Evolutionary conservation across 1,140 invertebrate genomes (phyloP).

Genomic region (Bombus soroeensis): DNA sequence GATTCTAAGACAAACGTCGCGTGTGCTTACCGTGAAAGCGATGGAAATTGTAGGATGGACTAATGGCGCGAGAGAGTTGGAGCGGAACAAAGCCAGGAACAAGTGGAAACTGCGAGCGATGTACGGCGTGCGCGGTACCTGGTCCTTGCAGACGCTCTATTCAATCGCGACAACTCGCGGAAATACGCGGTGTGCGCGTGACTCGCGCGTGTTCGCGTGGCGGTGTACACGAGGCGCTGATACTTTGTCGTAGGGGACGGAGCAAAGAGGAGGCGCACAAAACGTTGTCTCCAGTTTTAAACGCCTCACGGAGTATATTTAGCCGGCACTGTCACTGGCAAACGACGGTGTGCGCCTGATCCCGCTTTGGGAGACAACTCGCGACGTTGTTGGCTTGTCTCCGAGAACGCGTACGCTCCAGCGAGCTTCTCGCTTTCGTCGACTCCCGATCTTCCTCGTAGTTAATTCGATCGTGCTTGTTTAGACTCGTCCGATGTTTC

Average conservation of each 20-base stretch:
- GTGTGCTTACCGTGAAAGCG: neutral
- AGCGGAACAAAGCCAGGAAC: neutral
- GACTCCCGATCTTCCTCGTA: neutral
- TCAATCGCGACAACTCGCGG: constrained; percentile 25
- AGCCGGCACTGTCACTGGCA: constrained; percentile 54
- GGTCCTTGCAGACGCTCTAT: neutral
- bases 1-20: neutral
- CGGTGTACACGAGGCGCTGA: neutral
- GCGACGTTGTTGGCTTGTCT: constrained; percentile 22
- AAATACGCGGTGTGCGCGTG: neutral
- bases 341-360: constrained; percentile 7
- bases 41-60: neutral
- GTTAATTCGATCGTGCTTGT: constrained; percentile 35
- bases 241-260: neutral
- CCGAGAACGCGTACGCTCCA: neutral
- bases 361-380: constrained; percentile 35
- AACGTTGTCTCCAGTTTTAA: constrained; percentile 25
- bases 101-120: neutral
- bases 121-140: neutral
- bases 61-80: neutral
- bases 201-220: neutral
- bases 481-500: neutral
- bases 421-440: neutral
- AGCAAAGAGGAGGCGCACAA: neutral
- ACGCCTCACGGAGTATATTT: constrained; percentile 51